Evolutionary conservation across 2,797 vertebrate genomes (phyloP).

Genomic region (Varecia variegata): DNA sequence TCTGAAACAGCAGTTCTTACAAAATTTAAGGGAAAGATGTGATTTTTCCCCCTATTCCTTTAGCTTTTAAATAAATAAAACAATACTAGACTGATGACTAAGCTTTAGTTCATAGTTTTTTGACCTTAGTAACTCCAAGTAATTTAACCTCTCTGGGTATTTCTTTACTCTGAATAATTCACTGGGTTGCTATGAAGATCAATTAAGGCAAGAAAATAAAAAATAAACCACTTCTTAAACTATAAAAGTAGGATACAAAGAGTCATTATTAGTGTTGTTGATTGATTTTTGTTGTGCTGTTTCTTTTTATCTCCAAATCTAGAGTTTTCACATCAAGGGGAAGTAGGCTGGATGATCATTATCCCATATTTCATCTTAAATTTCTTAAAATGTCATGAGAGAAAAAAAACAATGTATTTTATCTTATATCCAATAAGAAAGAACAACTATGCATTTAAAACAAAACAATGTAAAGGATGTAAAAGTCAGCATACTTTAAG

Average conservation of each 20-base stretch:
- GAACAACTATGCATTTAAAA: neutral
- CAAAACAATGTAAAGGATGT: neutral
- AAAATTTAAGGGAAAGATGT: neutral
- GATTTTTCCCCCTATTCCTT: neutral
- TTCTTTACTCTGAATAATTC: neutral
- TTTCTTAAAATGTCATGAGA: neutral
- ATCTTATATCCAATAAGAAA: neutral
- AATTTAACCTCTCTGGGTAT: neutral
- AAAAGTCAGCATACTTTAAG: neutral
- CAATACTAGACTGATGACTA: neutral
- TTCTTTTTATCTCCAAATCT: neutral
- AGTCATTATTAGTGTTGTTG: neutral
- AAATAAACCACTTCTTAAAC: neutral
- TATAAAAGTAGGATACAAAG: neutral
- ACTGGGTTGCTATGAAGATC: neutral
- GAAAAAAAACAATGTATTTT: neutral
- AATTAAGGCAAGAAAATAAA: neutral
- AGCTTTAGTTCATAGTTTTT: neutral
- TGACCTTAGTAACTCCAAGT: neutral
- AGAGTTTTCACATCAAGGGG: neutral
- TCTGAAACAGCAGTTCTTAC: slow-evolving; percentile 1
- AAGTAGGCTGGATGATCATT: rapidly evolving
- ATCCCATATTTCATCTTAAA: neutral
- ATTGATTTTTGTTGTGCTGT: neutral
- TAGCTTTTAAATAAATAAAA: neutral